Evolutionary conservation across 1,140 invertebrate genomes (phyloP).

Genomic region (Mactra quadrangularis): DNA sequence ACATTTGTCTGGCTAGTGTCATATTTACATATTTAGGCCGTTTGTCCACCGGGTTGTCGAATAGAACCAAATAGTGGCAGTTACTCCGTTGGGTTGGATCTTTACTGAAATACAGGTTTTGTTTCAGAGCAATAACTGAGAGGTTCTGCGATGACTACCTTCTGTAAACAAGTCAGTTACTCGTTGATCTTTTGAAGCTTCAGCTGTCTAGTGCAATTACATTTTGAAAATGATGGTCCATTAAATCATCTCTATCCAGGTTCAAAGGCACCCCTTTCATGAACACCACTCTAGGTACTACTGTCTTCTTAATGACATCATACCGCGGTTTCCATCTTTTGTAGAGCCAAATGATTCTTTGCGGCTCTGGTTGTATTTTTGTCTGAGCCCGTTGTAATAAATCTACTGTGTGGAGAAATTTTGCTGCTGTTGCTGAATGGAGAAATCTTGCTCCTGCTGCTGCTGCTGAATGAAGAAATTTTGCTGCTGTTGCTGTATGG

Average conservation of each 20-base stretch:
- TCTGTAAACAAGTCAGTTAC: slow-evolving; percentile 34
- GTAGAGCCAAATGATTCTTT: no score
- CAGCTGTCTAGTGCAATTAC: neutral
- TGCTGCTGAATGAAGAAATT: no score
- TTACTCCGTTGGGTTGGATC: slow-evolving; percentile 49
- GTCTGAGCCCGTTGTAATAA: no score
- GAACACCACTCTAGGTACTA: slow-evolving; percentile 13
- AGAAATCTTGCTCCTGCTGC: no score
- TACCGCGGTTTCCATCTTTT: no score
- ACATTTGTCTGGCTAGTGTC: slow-evolving; percentile 63
- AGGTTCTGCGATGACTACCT: slow-evolving; percentile 41
- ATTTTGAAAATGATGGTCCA: neutral
- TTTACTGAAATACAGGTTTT: slow-evolving; percentile 52
- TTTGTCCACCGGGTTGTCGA: no score
- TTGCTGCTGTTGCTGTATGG: no score
- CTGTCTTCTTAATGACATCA: neutral
- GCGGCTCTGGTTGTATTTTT: no score
- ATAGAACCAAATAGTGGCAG: slow-evolving; percentile 59
- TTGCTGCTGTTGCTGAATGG: no score
- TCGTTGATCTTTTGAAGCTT: slow-evolving; percentile 42
- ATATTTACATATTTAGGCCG: slow-evolving; percentile 50
- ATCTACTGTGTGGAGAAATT: no score
- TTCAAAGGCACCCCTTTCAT: no score
- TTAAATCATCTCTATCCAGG: no score
- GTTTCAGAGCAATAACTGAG: slow-evolving; percentile 50